Evolutionary conservation across 35 echinoderm and acorn worm species (phyloP).

Genomic region (Diadema setosum): DNA sequence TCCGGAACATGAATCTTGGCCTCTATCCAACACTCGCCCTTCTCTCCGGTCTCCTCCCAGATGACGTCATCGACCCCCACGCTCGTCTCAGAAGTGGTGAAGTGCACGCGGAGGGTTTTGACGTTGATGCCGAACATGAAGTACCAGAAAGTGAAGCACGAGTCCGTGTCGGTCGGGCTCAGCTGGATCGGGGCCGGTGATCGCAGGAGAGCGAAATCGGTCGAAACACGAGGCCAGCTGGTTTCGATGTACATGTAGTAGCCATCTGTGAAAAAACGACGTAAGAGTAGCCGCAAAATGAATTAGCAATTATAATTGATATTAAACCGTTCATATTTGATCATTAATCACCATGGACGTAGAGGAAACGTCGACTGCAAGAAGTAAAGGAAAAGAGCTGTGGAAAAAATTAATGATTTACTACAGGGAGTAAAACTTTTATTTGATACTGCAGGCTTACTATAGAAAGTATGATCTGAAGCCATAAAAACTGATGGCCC

Average conservation of each 20-base stretch:
- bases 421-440: too few relatives aligned
- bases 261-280: neutral
- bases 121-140: neutral
- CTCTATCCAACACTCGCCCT: neutral
- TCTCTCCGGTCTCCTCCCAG: neutral
- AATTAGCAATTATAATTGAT: too few relatives aligned
- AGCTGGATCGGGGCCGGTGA: neutral
- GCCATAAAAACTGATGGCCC: too few relatives aligned
- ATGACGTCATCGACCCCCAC: neutral
- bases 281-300: neutral
- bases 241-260: slow-evolving; percentile 43
- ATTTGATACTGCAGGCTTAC: too few relatives aligned
- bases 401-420: too few relatives aligned
- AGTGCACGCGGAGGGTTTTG: neutral
- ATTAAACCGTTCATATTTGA: too few relatives aligned
- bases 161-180: neutral
- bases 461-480: too few relatives aligned
- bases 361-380: too few relatives aligned
- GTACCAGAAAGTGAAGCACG: neutral
- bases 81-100: neutral
- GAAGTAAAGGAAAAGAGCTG: too few relatives aligned
- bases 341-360: too few relatives aligned
- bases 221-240: neutral
- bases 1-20: neutral
- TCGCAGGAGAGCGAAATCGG: neutral